phyloP scores from a whole-genome alignment of 2,797 vertebrate species.

The Rhinophrynus dorsalis region DNA sequence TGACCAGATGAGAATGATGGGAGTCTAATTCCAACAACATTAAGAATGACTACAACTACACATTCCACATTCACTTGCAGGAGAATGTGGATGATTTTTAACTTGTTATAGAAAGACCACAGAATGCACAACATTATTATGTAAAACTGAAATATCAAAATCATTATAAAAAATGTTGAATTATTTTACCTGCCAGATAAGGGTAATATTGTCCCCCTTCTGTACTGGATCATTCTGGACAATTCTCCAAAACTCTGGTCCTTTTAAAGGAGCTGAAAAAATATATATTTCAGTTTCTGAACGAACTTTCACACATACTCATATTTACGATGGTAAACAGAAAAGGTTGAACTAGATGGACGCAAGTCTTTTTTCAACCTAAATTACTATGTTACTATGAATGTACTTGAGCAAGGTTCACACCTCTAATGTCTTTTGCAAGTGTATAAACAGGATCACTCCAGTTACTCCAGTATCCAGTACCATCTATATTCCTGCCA shows the following conservation, averaged over 20 bases:
- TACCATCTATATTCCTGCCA: conserved; percentile 67
- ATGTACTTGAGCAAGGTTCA: neutral
- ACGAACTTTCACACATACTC: neutral
- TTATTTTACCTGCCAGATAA: conserved; percentile 83
- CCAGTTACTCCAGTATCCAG: conserved; percentile 89
- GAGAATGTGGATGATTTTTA: no score
- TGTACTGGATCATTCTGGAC: conserved; percentile 64
- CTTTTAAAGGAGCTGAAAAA: conserved; percentile 79
- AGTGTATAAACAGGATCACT: conserved; percentile 66
- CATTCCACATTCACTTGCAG: no score
- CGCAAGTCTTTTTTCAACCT: no score
- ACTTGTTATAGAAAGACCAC: no score
- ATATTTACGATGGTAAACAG: neutral
- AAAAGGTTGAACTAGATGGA: no score
- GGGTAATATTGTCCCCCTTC: conserved; percentile 78
- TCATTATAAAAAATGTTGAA: no score
- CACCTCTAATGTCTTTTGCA: conserved; percentile 80
- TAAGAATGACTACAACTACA: no score
- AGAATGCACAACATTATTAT: no score
- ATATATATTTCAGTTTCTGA: neutral
- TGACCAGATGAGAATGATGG: no score
- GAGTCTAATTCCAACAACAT: no score
- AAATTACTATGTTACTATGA: neutral
- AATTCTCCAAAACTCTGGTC: conserved; percentile 90
- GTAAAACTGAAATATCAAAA: no score